These are phyloP conservation scores for Ectropis crepuscularia DNA, from an alignment of 2,888 invertebrate species.

Conservation along the genomic window DNA sequence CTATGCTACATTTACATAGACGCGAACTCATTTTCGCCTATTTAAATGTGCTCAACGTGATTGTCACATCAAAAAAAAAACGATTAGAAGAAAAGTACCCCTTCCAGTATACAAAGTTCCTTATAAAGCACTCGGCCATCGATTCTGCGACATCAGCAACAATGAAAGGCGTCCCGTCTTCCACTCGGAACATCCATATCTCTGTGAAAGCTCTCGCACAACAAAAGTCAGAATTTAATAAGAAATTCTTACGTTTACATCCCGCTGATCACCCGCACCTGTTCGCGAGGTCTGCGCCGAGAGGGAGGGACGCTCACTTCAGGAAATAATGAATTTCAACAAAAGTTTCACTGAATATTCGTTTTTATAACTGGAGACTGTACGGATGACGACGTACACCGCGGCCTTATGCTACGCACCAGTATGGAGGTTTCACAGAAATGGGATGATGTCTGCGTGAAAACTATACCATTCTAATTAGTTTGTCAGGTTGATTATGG, in stretches of 20 bases:
- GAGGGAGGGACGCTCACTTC: constrained; percentile 15
- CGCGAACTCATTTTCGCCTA: too few species aligned
- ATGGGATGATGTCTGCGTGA: too few species aligned
- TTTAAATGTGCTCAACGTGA: too few species aligned
- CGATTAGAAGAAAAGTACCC: too few species aligned
- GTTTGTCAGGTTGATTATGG: too few species aligned
- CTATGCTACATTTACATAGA: too few species aligned
- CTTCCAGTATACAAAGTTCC: too few species aligned
- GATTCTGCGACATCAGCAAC: too few species aligned
- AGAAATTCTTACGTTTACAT: constrained; percentile 2
- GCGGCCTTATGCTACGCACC: neutral
- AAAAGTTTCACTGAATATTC: constrained; percentile 35
- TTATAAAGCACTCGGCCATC: too few species aligned
- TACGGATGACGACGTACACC: constrained; percentile 30
- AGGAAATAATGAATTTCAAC: constrained; percentile 28
- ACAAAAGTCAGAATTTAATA: constrained; percentile 13
- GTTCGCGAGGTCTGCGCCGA: constrained; percentile 6
- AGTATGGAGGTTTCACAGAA: constrained; percentile 9
- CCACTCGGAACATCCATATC: neutral
- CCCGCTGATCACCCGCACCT: constrained; percentile 8
- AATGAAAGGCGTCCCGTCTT: too few species aligned
- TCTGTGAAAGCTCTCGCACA: neutral
- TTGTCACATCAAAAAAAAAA: too few species aligned
- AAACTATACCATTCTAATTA: neutral
- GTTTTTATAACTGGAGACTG: constrained; percentile 36